phyloP scores from a whole-genome alignment of 2,888 invertebrate genomes.

The Dioctria linearis region DNA sequence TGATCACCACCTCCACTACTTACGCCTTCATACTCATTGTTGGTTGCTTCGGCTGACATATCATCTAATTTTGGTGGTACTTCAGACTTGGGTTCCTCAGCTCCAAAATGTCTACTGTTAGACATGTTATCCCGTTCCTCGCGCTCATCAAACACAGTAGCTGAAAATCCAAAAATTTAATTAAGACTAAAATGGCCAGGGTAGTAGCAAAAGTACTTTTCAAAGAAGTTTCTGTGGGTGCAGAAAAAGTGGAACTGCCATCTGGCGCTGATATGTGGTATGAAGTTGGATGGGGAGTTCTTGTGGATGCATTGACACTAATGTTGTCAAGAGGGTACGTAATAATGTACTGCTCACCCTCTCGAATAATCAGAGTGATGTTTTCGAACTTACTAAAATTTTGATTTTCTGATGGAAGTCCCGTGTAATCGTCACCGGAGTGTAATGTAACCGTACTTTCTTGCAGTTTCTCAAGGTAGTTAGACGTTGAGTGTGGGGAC shows the following conservation, averaged over 20 bases:
- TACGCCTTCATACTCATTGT: slow-evolving; percentile 24
- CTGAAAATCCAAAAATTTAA: slow-evolving; percentile 23
- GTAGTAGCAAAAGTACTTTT: slow-evolving; percentile 47
- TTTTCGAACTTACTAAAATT: slow-evolving; percentile 59
- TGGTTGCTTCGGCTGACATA: slow-evolving; percentile 25
- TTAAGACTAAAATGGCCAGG: slow-evolving; percentile 21
- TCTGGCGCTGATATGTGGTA: slow-evolving; percentile 36
- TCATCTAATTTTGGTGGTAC: slow-evolving; percentile 13
- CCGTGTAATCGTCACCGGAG: slow-evolving; percentile 6
- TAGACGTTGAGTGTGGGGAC: background rate
- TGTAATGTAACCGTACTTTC: slow-evolving; percentile 1
- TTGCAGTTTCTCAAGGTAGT: slow-evolving; percentile 12
- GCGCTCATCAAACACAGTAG: slow-evolving; percentile 1
- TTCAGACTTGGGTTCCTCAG: background rate
- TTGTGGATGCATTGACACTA: slow-evolving; percentile 49
- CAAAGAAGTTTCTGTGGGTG: slow-evolving; percentile 41
- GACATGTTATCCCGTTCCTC: background rate
- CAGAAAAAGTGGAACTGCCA: slow-evolving; percentile 47
- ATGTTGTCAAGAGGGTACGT: slow-evolving; percentile 56
- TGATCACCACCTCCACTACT: background rate
- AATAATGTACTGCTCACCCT: slow-evolving; percentile 60
- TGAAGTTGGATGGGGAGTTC: slow-evolving; percentile 27
- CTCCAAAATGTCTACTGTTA: background rate
- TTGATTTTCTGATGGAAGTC: background rate
- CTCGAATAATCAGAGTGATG: slow-evolving; percentile 61